Conservation (phyloP, 2,888 invertebrate genomes). For the Macrosiphum euphorbiae region DNA sequence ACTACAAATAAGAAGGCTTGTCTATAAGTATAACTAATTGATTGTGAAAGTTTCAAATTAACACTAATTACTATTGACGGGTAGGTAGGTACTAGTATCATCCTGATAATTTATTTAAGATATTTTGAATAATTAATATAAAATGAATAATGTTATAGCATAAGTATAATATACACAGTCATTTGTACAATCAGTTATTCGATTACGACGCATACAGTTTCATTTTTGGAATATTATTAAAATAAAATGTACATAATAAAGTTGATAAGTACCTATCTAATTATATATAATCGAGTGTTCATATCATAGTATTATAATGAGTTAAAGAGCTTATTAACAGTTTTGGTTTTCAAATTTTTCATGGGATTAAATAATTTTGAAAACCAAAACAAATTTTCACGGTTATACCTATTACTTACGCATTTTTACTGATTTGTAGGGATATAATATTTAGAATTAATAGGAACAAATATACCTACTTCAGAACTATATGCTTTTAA, state of each 20-base stretch:
- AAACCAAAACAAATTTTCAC: background rate
- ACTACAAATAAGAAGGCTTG: too few species aligned
- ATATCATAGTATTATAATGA: background rate
- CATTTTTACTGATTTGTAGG: background rate
- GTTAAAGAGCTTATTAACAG: background rate
- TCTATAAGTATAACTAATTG: too few species aligned
- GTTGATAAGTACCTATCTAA: background rate
- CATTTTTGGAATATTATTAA: background rate
- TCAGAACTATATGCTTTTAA: background rate
- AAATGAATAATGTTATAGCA: background rate
- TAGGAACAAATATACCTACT: background rate
- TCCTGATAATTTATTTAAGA: background rate
- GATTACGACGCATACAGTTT: background rate
- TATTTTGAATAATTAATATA: background rate
- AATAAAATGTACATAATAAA: background rate
- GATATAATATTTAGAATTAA: background rate
- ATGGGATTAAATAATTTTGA: background rate
- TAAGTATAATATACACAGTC: background rate
- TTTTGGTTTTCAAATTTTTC: background rate
- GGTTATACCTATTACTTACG: background rate
- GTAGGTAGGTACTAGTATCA: too few species aligned
- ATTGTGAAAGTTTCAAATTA: background rate
- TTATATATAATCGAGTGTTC: background rate
- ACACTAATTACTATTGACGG: background rate
- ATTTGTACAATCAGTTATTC: background rate